Conservation (phyloP, 2,888 invertebrate genomes). For the Chydorus sphaericus region DNA sequence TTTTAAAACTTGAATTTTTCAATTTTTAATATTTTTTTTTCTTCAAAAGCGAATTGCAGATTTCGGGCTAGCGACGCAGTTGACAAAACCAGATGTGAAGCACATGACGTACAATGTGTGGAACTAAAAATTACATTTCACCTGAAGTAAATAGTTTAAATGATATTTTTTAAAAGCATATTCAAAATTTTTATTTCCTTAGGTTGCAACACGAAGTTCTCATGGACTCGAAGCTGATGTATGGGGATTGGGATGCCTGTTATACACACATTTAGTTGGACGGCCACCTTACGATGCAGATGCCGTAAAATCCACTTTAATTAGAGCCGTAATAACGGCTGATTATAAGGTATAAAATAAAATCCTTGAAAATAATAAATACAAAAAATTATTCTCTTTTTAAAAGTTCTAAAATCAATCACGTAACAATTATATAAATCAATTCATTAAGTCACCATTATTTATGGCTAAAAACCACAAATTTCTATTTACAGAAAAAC, state of each 20-base stretch:
- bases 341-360: conserved; percentile 43
- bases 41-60: conserved; percentile 80
- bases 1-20: too few species aligned
- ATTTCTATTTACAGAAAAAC: too few species aligned
- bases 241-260: conserved; percentile 91
- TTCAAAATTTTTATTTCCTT: neutral
- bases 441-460: too few species aligned
- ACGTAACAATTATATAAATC: too few species aligned
- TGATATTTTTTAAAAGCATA: neutral
- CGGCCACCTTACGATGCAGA: conserved; percentile 86
- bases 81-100: conserved; percentile 71
- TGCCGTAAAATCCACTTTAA: conserved; percentile 73
- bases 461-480: too few species aligned
- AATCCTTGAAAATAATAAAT: too few species aligned
- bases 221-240: conserved; percentile 89
- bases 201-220: conserved; percentile 67
- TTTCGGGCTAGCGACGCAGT: conserved; percentile 85
- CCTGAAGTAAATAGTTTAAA: conserved; percentile 53
- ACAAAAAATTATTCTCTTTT: too few species aligned
- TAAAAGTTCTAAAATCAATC: too few species aligned
- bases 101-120: conserved; percentile 98
- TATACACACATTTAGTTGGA: conserved; percentile 80
- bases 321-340: conserved; percentile 73
- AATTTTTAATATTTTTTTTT: too few species aligned
- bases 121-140: conserved; percentile 92